Conservation (phyloP, 1,140 invertebrate species). For the Belonocnema kinseyi region DNA sequence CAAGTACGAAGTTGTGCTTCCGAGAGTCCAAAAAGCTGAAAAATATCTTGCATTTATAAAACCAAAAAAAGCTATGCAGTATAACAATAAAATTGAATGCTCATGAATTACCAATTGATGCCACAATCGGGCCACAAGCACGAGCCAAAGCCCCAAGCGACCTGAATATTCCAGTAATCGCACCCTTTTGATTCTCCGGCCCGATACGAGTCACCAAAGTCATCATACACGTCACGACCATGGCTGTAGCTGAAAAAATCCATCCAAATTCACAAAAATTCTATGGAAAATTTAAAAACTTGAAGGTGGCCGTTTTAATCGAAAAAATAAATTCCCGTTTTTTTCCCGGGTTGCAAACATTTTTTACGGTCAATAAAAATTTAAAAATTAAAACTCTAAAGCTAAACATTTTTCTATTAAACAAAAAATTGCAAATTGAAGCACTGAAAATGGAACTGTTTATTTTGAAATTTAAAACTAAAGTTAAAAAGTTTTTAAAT, state of each 20-base stretch:
- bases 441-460: no score
- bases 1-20: slow-evolving; percentile 84
- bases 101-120: slow-evolving; percentile 80
- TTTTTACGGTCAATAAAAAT: no score
- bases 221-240: slow-evolving; percentile 95
- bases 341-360: no score
- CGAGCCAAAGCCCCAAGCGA: slow-evolving; percentile 95
- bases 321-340: no score
- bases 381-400: no score
- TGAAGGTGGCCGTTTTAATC: no score
- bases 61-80: slow-evolving; percentile 38
- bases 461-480: no score
- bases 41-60: slow-evolving; percentile 55
- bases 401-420: no score
- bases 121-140: slow-evolving; percentile 93
- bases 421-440: no score
- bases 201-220: slow-evolving; percentile 91
- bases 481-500: no score
- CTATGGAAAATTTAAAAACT: slow-evolving; percentile 32
- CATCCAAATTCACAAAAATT: slow-evolving; percentile 17
- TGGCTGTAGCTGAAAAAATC: slow-evolving; percentile 86
- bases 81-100: slow-evolving; percentile 4
- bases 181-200: slow-evolving; percentile 90
- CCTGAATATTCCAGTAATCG: slow-evolving; percentile 93
- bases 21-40: slow-evolving; percentile 89